phyloP scores from a whole-genome alignment of 2,113 vertebrate genomes.

The Ondatra zibethicus region DNA sequence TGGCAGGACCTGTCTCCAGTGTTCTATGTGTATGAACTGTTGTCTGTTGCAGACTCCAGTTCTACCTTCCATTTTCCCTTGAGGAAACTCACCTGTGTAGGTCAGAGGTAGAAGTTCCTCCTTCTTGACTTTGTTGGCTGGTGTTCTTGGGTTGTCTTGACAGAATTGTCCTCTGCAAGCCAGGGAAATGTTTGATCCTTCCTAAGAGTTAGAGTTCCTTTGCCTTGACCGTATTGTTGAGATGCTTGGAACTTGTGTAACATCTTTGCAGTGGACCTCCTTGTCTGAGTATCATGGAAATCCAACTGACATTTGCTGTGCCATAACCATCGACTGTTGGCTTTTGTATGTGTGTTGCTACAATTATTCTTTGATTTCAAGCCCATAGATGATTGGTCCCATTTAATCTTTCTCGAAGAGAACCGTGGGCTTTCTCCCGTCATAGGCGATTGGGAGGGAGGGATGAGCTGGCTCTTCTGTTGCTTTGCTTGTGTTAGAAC shows the following conservation, averaged over 20 bases:
- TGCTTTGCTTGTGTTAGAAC: neutral
- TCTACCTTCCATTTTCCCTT: neutral
- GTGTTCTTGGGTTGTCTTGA: neutral
- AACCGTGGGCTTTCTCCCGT: neutral
- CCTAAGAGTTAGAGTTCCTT: neutral
- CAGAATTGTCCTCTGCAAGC: neutral
- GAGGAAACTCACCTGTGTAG: neutral
- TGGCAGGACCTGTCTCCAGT: neutral
- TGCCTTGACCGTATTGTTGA: neutral
- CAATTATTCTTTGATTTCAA: constrained; percentile 46
- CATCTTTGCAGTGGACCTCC: neutral
- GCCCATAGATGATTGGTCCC: neutral
- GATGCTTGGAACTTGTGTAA: constrained; percentile 2
- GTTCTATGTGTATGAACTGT: neutral
- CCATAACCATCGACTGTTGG: neutral
- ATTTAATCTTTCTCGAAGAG: neutral
- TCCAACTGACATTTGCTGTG: neutral
- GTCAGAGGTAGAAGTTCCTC: neutral
- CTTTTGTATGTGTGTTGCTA: neutral
- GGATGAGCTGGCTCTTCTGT: neutral
- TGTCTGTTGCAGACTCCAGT: neutral
- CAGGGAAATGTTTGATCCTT: neutral
- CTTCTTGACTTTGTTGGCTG: neutral
- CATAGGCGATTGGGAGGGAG: constrained; percentile 19
- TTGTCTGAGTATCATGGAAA: constrained; percentile 25